Base-by-base conservation (phyloP, 2,888 invertebrate genomes). In the Phlogophora meticulosa region DNA sequence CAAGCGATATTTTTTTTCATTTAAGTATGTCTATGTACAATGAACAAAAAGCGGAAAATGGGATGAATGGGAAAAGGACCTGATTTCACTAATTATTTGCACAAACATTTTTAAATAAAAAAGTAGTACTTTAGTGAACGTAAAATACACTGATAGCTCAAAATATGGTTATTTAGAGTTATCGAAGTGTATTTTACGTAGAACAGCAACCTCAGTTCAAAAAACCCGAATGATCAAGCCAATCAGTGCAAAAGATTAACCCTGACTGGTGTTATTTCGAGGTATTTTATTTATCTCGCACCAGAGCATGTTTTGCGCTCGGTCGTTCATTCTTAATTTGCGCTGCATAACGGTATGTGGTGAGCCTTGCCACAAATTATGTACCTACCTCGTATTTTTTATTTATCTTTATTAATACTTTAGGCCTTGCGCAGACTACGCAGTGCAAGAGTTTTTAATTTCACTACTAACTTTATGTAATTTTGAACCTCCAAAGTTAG, bases 311-410 rank as follows among this genome's bases (percentile, higher is more conserved):
- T 76, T 73, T 58, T 61, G 48, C 63, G 48, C 52, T 67, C 67
- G 43, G 28, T 52, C 51, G 51, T 68, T 67, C 62, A 74, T 74
- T 80, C 68, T 74, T 80, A 77, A 81, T 82, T 82, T 77, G 70
- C 48, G 48, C 64, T 59, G 69, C 46, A 69, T 82, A 81, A 80
- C 80, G 83, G 83, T 77, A 67, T 72, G 63, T 68, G 65, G 57
- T 62, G 60, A 73, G 64, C 57, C 78, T 73, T 69, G 68, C 71
- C 68, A 64, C 69, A 69, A 69, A 66, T 80, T 77, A 28, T 28
- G 28, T 28, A 28, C 28, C 28, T 28, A 64, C 61, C 45, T 70
- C 38, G 49, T 76, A 59, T 60, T 62, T 65, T 61, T 73, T 69
- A 61, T 72, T 63, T 57, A 61, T 61, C 15, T 64, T 65, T 46